Conservation (phyloP, 2,888 invertebrate species). For the Pherbina coryleti region DNA sequence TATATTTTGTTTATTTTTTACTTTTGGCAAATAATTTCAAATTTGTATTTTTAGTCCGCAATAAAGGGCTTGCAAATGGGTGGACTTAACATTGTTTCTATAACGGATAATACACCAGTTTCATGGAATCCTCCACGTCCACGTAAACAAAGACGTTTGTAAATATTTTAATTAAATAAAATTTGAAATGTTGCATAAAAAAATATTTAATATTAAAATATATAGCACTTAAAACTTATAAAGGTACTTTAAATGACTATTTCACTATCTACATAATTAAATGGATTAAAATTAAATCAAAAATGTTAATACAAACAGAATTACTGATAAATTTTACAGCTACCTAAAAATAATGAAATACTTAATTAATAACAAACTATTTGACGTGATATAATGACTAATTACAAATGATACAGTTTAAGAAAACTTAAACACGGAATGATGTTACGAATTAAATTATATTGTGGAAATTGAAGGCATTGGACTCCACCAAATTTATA, state of each 20-base stretch:
- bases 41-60: slow-evolving; percentile 77
- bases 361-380: no score
- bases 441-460: neutral
- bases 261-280: neutral
- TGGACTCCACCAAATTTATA: no score
- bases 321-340: neutral
- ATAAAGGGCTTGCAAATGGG: slow-evolving; percentile 95
- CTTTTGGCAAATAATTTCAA: neutral
- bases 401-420: neutral
- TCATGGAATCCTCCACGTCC: slow-evolving; percentile 87
- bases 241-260: slow-evolving; percentile 41
- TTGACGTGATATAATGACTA: no score
- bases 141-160: slow-evolving; percentile 86
- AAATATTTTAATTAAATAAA: slow-evolving; percentile 60
- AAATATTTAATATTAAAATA: neutral
- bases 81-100: slow-evolving; percentile 89
- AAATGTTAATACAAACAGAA: slow-evolving; percentile 37
- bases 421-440: neutral
- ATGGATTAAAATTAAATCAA: slow-evolving; percentile 1
- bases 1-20: neutral
- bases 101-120: slow-evolving; percentile 91
- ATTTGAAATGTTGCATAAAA: neutral
- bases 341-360: neutral
- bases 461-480: no score
- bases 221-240: slow-evolving; percentile 37